These are phyloP conservation scores for Rhinoptilus africanus DNA, from an alignment of 2,113 vertebrate species.

Conservation along the genomic window DNA sequence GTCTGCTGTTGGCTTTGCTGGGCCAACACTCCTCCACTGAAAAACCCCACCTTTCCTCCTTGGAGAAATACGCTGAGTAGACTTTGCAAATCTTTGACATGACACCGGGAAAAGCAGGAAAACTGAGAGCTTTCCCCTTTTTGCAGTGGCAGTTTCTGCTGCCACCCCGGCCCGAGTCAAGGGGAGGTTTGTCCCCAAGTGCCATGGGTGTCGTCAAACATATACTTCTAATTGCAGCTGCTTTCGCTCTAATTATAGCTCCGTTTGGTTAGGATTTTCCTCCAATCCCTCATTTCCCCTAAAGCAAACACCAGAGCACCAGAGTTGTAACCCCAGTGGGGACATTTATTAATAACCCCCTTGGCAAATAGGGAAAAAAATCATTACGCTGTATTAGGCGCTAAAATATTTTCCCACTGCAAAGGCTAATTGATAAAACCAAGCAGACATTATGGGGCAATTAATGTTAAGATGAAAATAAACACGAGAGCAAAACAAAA, in stretches of 20 bases:
- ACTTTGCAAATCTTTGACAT: not conserved
- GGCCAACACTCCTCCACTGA: not conserved
- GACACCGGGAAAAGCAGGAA: not conserved
- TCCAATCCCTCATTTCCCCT: conserved; percentile 79
- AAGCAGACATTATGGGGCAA: conserved; percentile 64
- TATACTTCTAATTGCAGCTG: conserved; percentile 80
- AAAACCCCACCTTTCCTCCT: not conserved
- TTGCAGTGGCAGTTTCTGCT: not conserved
- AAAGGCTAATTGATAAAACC: conserved; percentile 78
- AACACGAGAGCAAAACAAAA: conserved; percentile 63
- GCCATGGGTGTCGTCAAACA: conserved; percentile 49
- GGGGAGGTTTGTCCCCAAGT: not conserved
- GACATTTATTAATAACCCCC: conserved; percentile 81
- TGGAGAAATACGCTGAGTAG: not conserved
- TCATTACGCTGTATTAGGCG: conserved; percentile 74
- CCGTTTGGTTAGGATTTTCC: conserved; percentile 82
- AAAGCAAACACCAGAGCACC: conserved; percentile 81
- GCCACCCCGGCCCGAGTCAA: not conserved
- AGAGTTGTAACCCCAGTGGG: conserved; percentile 75
- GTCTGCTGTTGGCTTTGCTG: not conserved
- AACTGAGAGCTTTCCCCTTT: not conserved
- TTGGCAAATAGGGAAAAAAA: conserved; percentile 78
- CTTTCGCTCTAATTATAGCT: conserved; percentile 81
- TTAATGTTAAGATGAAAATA: conserved; percentile 71
- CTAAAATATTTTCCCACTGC: conserved; percentile 73